Conservation (phyloP, 2,113 vertebrate species). For the Pholis gunnellus region DNA sequence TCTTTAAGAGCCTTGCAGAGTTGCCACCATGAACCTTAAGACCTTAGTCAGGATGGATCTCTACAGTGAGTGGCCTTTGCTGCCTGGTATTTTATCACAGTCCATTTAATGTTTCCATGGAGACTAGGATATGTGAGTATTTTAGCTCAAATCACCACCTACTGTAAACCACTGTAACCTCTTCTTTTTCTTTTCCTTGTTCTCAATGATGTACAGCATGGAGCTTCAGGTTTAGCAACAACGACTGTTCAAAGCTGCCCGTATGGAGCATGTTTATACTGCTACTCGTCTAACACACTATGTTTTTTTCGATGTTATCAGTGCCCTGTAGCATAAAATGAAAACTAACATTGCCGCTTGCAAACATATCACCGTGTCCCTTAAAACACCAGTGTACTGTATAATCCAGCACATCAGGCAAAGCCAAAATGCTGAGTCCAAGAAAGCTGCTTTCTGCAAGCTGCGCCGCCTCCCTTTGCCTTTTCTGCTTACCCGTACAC, state of each 20-base stretch:
- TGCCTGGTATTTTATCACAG: conserved; percentile 52
- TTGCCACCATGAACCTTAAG: conserved; percentile 42
- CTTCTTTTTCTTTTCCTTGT: neutral
- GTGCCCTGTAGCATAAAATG: conserved; percentile 12
- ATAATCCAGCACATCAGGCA: conserved; percentile 61
- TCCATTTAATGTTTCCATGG: conserved; percentile 40
- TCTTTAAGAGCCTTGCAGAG: conserved; percentile 28
- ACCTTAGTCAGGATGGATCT: conserved; percentile 43
- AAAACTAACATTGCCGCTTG: conserved; percentile 46
- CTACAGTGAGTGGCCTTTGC: conserved; percentile 22
- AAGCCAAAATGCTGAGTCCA: conserved; percentile 73
- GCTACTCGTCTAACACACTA: neutral
- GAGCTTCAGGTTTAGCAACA: neutral
- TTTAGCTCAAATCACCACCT: conserved; percentile 42
- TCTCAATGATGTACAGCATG: neutral
- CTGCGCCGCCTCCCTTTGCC: conserved; percentile 32
- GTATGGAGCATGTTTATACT: conserved; percentile 1
- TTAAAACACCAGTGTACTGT: conserved; percentile 47
- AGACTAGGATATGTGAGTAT: conserved; percentile 32
- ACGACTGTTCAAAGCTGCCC: conserved; percentile 13
- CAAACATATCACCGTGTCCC: conserved; percentile 44
- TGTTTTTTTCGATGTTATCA: conserved; percentile 7
- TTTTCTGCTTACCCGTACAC: conserved; percentile 75
- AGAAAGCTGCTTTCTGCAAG: conserved; percentile 62
- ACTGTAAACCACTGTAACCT: conserved; percentile 14